phyloP scores from a whole-genome alignment of 2,888 invertebrate species.

The Agrochola circellaris region DNA sequence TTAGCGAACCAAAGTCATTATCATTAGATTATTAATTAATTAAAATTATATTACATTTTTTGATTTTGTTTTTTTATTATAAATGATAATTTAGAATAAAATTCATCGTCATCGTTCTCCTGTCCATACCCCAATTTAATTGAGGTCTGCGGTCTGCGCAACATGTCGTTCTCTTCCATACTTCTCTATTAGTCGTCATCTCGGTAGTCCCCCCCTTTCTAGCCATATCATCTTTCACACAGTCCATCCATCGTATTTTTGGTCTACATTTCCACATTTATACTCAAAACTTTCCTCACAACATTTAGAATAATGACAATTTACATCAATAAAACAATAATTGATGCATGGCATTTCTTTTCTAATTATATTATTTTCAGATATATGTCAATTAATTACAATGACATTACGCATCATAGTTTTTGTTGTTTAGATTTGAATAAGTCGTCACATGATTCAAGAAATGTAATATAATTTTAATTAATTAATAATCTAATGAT shows the following conservation, averaged over 20 bases:
- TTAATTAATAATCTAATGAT: conserved; percentile 4
- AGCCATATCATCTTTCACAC: neutral
- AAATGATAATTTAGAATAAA: too few species aligned
- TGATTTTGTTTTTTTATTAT: too few species aligned
- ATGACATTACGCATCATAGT: neutral
- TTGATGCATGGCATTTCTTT: neutral
- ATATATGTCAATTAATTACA: conserved; percentile 1
- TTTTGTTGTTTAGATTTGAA: conserved; percentile 15
- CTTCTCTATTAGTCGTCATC: too few species aligned
- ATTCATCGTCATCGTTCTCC: too few species aligned
- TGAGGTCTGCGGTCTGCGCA: too few species aligned
- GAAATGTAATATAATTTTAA: neutral
- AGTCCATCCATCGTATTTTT: neutral
- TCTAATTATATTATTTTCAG: conserved; percentile 11
- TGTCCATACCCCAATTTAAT: too few species aligned
- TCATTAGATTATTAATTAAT: too few species aligned
- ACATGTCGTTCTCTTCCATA: too few species aligned
- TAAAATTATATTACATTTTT: too few species aligned
- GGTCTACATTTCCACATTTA: neutral
- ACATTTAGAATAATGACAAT: neutral
- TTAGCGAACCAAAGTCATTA: too few species aligned
- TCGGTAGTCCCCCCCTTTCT: neutral
- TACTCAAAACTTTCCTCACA: neutral
- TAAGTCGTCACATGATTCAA: neutral
- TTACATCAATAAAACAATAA: too few species aligned